phyloP scores from a whole-genome alignment of 1,140 invertebrate genomes.

The Papilio helenus region DNA sequence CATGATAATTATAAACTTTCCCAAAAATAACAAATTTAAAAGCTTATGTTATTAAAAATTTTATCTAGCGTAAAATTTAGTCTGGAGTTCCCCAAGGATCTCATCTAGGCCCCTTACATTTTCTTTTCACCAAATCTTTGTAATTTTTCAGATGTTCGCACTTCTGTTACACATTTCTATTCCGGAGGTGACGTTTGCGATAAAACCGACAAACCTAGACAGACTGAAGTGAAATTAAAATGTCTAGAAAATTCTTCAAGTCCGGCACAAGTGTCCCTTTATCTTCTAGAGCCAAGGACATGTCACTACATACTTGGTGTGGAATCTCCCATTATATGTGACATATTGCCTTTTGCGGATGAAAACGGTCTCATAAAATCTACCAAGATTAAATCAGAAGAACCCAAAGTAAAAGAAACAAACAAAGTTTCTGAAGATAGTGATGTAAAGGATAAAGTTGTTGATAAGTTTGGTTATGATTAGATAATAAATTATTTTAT shows the following conservation, averaged over 20 bases:
- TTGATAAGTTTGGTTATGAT: slow-evolving; percentile 64
- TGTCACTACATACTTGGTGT: slow-evolving; percentile 97
- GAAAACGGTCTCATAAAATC: slow-evolving; percentile 85
- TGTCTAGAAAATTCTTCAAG: slow-evolving; percentile 88
- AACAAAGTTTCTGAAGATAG: slow-evolving; percentile 45
- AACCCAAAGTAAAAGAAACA: slow-evolving; percentile 39
- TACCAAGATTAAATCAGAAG: slow-evolving; percentile 43
- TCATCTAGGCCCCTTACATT: background rate
- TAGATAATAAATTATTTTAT: slow-evolving; percentile 61
- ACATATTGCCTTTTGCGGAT: slow-evolving; percentile 90
- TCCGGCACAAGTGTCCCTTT: slow-evolving; percentile 92
- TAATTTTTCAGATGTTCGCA: slow-evolving; percentile 79
- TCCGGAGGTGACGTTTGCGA: slow-evolving; percentile 93
- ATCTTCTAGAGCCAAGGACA: slow-evolving; percentile 93
- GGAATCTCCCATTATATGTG: slow-evolving; percentile 94
- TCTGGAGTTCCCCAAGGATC: background rate
- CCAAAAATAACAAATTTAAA: background rate
- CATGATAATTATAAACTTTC: background rate
- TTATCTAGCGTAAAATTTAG: background rate
- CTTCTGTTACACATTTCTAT: slow-evolving; percentile 94
- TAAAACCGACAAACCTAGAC: slow-evolving; percentile 89
- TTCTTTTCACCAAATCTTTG: background rate
- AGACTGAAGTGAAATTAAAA: slow-evolving; percentile 95
- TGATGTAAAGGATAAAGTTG: slow-evolving; percentile 46
- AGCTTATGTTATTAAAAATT: background rate